phyloP scores from a whole-genome alignment of 1,140 invertebrate species.

The Stenopsyche tienmushanensis region DNA sequence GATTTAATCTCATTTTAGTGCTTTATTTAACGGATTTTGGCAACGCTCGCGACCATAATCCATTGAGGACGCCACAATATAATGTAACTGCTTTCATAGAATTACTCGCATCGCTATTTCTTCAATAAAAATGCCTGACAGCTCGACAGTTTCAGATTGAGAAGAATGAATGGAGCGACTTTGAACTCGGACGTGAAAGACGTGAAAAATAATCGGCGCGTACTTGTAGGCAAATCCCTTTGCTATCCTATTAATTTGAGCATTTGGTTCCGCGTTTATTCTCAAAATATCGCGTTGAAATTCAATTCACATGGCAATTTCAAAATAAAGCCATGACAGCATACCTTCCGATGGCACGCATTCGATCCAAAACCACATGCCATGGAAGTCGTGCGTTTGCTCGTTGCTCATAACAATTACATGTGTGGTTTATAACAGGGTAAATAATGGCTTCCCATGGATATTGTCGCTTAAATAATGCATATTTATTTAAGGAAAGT shows the following conservation, averaged over 20 bases:
- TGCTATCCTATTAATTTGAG: background rate
- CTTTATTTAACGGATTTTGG: no score
- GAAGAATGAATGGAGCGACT: background rate
- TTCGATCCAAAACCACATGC: background rate
- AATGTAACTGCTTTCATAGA: no score
- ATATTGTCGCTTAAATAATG: no score
- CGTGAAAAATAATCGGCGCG: background rate
- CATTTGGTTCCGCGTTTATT: no score
- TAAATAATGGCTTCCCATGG: background rate
- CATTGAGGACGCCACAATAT: no score
- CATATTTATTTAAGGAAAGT: no score
- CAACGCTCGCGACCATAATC: no score
- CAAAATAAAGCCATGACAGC: slow-evolving; percentile 9
- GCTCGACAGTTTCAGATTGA: background rate
- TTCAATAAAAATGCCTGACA: no score
- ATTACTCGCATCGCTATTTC: no score
- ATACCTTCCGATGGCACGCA: background rate
- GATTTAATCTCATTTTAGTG: no score
- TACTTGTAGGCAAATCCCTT: background rate
- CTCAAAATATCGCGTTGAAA: no score
- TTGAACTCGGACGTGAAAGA: background rate
- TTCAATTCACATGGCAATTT: background rate
- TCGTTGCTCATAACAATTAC: background rate
- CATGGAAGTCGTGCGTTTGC: background rate
- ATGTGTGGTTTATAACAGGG: background rate